Evolutionary conservation across 2,113 vertebrate species (phyloP).

Genomic region (Rhinoderma darwinii): DNA sequence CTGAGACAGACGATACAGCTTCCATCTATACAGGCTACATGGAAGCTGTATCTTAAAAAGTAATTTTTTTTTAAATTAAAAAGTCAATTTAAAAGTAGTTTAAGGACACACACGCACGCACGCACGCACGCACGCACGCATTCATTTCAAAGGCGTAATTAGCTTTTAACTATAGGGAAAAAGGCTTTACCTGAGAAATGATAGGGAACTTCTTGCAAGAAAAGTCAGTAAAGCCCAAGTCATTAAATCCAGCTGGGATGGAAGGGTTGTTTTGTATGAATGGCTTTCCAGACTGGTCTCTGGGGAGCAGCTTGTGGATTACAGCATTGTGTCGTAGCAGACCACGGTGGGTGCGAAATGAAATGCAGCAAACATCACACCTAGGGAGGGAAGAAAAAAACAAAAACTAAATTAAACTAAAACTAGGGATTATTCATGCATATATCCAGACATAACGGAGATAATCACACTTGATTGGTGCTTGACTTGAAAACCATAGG

Average conservation of each 20-base stretch:
- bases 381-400: constrained; percentile 67
- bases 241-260: constrained; percentile 94
- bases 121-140: too few relatives aligned
- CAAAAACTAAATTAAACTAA: neutral
- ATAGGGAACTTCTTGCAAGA: constrained; percentile 93
- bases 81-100: too few relatives aligned
- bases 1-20: too few relatives aligned
- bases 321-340: constrained; percentile 90
- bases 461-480: neutral
- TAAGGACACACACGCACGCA: too few relatives aligned
- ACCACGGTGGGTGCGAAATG: constrained; percentile 92
- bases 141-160: too few relatives aligned
- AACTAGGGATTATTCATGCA: neutral
- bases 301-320: constrained; percentile 93
- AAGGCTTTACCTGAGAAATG: constrained; percentile 88
- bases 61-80: too few relatives aligned
- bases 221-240: constrained; percentile 97
- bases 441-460: neutral
- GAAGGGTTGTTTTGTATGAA: constrained; percentile 99
- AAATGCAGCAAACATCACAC: constrained; percentile 93
- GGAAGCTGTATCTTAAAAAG: too few relatives aligned
- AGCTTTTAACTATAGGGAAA: neutral
- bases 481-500: too few relatives aligned
- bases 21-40: too few relatives aligned
- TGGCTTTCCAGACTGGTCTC: constrained; percentile 86